Percentiles rank a stretch among this genome's conserved stretches.
These are phyloP conservation scores for Gavia stellata DNA, from an alignment of 2,113 vertebrate species.

Conservation along the genomic window DNA sequence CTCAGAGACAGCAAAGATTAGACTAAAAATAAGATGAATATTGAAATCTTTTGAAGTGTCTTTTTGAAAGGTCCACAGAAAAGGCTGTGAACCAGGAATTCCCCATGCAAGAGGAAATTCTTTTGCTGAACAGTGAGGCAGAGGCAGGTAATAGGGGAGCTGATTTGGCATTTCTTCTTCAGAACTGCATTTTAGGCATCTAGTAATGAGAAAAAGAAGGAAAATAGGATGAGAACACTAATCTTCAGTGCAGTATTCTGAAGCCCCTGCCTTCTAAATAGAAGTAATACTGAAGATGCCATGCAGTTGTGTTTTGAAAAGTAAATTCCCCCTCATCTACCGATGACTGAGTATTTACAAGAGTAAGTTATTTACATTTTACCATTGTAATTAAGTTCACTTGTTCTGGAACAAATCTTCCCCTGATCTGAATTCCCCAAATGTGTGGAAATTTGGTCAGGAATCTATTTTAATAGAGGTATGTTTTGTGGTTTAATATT, in stretches of 20 bases:
- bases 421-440: neutral
- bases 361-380: neutral
- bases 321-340: neutral
- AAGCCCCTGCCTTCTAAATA: neutral
- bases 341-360: neutral
- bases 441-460: neutral
- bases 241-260: neutral
- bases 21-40: neutral
- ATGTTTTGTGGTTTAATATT: neutral
- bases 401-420: neutral
- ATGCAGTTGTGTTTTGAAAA: neutral
- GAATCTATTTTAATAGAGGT: neutral
- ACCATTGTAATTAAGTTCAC: neutral
- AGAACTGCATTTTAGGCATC: neutral
- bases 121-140: neutral
- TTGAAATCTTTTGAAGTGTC: neutral
- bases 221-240: neutral
- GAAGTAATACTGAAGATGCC: neutral
- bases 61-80: neutral
- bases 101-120: neutral
- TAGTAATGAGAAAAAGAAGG: neutral
- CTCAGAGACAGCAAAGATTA: neutral
- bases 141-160: neutral
- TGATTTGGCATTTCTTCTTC: neutral
- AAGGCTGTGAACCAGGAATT: neutral